Conservation (phyloP, 2,113 vertebrate species). For the Pseudolaguvia tuberculata region DNA sequence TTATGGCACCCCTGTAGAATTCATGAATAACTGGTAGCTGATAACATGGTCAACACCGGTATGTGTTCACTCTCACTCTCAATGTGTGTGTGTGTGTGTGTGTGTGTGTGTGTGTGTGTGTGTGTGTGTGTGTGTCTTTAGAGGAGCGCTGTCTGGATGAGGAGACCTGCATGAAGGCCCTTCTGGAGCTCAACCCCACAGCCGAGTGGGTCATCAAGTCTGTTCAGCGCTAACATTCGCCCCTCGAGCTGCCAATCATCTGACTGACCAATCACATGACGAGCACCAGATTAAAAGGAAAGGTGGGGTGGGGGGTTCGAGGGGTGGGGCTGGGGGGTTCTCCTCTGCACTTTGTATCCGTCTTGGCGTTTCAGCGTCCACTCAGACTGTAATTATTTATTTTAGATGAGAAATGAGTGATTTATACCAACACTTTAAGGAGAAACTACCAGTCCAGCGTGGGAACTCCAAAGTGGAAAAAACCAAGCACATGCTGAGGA, state of each 20-base stretch:
- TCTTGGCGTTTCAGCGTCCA: background rate
- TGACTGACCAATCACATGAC: background rate
- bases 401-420: background rate
- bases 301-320: too few relatives aligned
- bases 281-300: background rate
- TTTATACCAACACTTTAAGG: background rate
- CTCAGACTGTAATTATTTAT: background rate
- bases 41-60: too few relatives aligned
- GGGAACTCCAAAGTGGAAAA: background rate
- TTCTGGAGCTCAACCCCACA: conserved; percentile 84
- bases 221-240: conserved; percentile 49
- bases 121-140: conserved; percentile 48
- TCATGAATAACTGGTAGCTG: too few relatives aligned
- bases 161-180: conserved; percentile 88
- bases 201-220: conserved; percentile 94
- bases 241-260: background rate
- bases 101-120: background rate
- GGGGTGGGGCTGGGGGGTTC: too few relatives aligned
- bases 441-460: too few relatives aligned
- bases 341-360: background rate
- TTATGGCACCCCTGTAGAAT: too few relatives aligned
- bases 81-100: too few relatives aligned
- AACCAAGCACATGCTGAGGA: background rate
- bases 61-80: too few relatives aligned
- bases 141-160: conserved; percentile 87